Conservation (phyloP, 2,797 vertebrate species). For the Sebastolobus altivelis region DNA sequence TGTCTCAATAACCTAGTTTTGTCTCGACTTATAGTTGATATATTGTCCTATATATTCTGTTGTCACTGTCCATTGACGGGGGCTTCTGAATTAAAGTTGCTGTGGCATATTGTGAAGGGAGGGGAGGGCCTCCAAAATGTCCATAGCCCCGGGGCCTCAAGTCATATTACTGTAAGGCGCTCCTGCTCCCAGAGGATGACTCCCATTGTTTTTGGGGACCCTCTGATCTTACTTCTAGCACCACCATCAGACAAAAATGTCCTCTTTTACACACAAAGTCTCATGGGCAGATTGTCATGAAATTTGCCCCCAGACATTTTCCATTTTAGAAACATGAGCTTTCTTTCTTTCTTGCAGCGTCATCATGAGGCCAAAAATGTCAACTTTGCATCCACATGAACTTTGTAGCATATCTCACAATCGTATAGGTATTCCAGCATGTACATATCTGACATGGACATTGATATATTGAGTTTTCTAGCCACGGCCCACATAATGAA, state of each 20-base stretch:
- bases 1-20: too few relatives aligned
- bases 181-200: not conserved
- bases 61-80: too few relatives aligned
- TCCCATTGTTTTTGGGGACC: not conserved
- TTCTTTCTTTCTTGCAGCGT: not conserved
- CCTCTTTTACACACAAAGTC: not conserved
- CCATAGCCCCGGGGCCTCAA: too few relatives aligned
- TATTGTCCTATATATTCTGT: too few relatives aligned
- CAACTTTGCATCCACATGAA: not conserved
- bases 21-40: too few relatives aligned
- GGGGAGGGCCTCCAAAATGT: too few relatives aligned
- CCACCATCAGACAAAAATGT: not conserved
- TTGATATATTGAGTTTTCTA: not conserved
- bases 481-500: not conserved
- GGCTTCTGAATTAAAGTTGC: too few relatives aligned
- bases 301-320: slow-evolving; percentile 11
- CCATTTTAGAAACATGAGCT: not conserved
- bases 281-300: not conserved
- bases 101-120: too few relatives aligned
- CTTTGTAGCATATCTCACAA: not conserved
- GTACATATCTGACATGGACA: not conserved
- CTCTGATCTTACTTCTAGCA: slow-evolving; percentile 1
- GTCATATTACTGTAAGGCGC: too few relatives aligned
- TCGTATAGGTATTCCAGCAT: not conserved
- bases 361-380: slow-evolving; percentile 7